These are phyloP conservation scores for Andrena cerasifolii DNA, from an alignment of 1,140 invertebrate genomes.

Conservation along the genomic window DNA sequence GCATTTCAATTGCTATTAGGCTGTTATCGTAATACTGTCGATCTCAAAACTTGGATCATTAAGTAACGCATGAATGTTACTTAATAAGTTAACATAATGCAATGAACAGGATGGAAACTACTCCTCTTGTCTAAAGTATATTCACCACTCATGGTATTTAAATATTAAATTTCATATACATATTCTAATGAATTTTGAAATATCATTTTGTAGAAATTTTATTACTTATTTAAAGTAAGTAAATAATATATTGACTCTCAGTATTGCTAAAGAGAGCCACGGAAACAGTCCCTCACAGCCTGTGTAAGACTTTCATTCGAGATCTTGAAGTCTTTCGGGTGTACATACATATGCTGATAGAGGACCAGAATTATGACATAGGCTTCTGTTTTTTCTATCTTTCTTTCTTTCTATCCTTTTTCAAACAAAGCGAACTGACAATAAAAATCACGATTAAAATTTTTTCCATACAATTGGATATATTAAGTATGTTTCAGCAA, in stretches of 20 bases:
- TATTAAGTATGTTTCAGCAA: conserved; percentile 37
- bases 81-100: conserved; percentile 19
- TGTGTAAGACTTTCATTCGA: conserved; percentile 71
- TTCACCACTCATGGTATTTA: conserved; percentile 68
- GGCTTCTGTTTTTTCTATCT: neutral
- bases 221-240: conserved; percentile 68
- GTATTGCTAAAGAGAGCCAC: conserved; percentile 53
- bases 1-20: conserved; percentile 43
- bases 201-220: conserved; percentile 60
- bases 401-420: neutral
- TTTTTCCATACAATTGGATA: conserved; percentile 10
- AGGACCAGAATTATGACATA: conserved; percentile 51
- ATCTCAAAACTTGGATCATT: conserved; percentile 39
- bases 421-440: conserved; percentile 8
- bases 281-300: conserved; percentile 73
- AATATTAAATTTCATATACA: conserved; percentile 66
- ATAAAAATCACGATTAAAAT: conserved; percentile 41
- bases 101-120: conserved; percentile 18
- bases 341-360: conserved; percentile 61
- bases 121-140: conserved; percentile 68
- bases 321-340: conserved; percentile 69
- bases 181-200: conserved; percentile 67
- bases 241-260: conserved; percentile 64
- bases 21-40: conserved; percentile 35
- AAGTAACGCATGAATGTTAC: conserved; percentile 12